These are phyloP conservation scores for Lithosia quadra DNA, from an alignment of 2,888 invertebrate genomes.

Conservation along the genomic window DNA sequence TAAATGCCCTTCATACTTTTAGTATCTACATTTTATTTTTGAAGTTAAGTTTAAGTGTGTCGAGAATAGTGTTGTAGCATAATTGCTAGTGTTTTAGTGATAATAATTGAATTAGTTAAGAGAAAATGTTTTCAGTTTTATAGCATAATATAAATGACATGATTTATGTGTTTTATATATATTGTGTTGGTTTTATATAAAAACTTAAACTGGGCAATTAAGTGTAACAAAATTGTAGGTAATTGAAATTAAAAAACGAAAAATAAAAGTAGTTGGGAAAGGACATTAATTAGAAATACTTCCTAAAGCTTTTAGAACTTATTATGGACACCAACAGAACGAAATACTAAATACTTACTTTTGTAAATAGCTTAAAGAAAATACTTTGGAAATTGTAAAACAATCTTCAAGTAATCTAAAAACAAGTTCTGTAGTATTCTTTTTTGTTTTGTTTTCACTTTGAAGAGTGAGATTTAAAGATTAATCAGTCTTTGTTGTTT, in stretches of 20 bases:
- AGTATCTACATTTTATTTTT: no score
- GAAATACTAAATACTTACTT: neutral
- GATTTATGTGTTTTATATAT: neutral
- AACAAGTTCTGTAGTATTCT: neutral
- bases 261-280: neutral
- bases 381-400: neutral
- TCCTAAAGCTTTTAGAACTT: neutral
- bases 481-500: slow-evolving; percentile 22
- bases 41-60: no score
- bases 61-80: no score
- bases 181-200: neutral
- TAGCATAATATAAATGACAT: no score
- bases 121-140: no score
- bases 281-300: neutral
- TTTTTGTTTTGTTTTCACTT: slow-evolving; percentile 18
- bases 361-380: neutral
- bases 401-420: slow-evolving; percentile 1
- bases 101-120: no score
- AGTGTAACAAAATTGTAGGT: neutral
- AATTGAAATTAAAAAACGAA: neutral
- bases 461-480: slow-evolving; percentile 28
- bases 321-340: neutral
- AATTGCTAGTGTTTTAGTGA: no score
- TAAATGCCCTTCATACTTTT: no score
- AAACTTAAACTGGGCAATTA: neutral